Percentiles rank a stretch among this genome's conserved stretches.
These are phyloP conservation scores for Penaeus monodon DNA, from an alignment of 2,888 invertebrate species.

Conservation along the genomic window DNA sequence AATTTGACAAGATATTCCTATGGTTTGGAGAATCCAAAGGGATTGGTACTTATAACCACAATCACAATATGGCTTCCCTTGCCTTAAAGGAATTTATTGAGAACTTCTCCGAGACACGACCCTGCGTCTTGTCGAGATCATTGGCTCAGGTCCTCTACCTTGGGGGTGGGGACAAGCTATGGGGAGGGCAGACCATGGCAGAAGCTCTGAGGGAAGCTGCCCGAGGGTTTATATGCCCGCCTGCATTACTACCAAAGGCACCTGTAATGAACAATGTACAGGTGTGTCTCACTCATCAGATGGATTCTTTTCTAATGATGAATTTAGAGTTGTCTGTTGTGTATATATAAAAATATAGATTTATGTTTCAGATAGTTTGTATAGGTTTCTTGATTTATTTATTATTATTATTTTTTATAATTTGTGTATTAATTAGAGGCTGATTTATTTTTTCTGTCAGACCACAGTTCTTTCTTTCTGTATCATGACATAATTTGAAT, in stretches of 20 bases:
- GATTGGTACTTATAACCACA: too few relatives aligned
- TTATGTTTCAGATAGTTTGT: background rate
- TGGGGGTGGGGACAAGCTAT: conserved; percentile 57
- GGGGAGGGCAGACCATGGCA: conserved; percentile 66
- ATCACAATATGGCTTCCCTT: background rate
- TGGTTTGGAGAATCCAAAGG: too few relatives aligned
- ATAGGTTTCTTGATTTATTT: too few relatives aligned
- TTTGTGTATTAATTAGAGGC: too few relatives aligned
- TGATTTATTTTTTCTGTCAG: too few relatives aligned
- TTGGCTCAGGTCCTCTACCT: conserved; percentile 70
- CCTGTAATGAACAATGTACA: conserved; percentile 78
- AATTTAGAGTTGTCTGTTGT: too few relatives aligned
- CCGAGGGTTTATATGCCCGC: conserved; percentile 89
- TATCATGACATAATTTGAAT: too few relatives aligned
- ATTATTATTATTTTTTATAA: too few relatives aligned
- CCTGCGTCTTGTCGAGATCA: conserved; percentile 92
- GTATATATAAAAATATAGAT: background rate
- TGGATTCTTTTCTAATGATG: too few relatives aligned
- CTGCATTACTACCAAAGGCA: conserved; percentile 83
- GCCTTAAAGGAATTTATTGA: conserved; percentile 63
- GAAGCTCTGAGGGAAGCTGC: conserved; percentile 90
- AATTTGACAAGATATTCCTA: too few relatives aligned
- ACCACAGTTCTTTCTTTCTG: too few relatives aligned
- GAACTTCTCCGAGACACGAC: conserved; percentile 71
- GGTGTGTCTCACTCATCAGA: conserved; percentile 69